phyloP scores from a whole-genome alignment of 1,140 invertebrate genomes.

The Helicorthomorpha holstii region DNA sequence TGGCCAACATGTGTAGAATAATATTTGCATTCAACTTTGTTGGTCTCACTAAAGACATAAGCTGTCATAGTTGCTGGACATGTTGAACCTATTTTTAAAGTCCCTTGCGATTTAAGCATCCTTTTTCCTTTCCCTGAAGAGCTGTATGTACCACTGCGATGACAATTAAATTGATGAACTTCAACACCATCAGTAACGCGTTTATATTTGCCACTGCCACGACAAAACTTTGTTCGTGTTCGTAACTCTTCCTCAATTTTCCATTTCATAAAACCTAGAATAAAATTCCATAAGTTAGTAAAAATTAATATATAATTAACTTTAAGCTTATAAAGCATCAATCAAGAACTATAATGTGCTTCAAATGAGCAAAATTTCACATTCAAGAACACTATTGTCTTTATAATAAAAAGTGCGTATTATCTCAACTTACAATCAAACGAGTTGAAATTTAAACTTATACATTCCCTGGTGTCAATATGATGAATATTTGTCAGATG shows the following conservation, averaged over 20 bases:
- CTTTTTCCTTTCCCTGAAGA: constrained; percentile 11
- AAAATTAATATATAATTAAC: not conserved
- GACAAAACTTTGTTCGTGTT: not conserved
- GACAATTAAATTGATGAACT: constrained; percentile 1
- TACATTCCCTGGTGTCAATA: not conserved
- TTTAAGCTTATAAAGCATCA: not conserved
- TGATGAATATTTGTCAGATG: not conserved
- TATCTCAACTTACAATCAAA: not conserved
- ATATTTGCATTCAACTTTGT: not conserved
- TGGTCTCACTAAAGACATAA: not conserved
- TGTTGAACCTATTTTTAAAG: constrained; percentile 11
- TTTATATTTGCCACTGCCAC: not conserved
- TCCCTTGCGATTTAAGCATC: constrained; percentile 13
- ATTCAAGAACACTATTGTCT: too few relatives aligned
- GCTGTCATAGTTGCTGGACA: constrained; percentile 1
- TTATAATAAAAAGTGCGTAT: not conserved
- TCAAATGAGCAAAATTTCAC: not conserved
- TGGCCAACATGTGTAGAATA: constrained; percentile 1
- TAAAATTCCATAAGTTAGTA: not conserved
- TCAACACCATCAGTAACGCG: not conserved
- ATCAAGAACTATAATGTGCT: not conserved
- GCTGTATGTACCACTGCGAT: constrained; percentile 1
- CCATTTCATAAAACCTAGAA: not conserved
- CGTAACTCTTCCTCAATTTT: not conserved
- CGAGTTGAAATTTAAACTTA: not conserved